Evolutionary conservation across 2,888 invertebrate genomes (phyloP).

Genomic region (Ectobius pallidus): DNA sequence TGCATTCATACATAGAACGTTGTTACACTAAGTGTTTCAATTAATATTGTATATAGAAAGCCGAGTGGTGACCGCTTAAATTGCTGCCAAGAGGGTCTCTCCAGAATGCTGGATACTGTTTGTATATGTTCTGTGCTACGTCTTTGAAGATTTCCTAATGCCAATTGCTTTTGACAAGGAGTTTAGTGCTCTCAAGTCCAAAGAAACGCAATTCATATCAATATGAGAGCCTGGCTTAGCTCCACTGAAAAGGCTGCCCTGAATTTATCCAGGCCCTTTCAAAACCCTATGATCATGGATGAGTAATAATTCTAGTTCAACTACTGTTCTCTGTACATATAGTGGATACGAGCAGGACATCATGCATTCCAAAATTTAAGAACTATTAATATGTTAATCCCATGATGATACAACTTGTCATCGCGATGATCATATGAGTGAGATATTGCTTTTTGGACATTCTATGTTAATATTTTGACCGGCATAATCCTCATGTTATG

Average conservation of each 20-base stretch:
- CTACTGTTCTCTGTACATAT: no score
- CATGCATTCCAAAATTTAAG: no score
- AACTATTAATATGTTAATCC: no score
- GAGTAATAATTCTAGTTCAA: no score
- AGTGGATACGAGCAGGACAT: no score
- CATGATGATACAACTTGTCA: no score
- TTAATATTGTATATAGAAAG: conserved; percentile 5
- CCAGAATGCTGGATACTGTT: conserved; percentile 6
- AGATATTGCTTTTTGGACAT: no score
- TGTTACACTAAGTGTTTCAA: neutral
- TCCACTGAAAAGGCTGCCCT: neutral
- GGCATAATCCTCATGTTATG: no score
- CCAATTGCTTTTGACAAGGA: conserved; percentile 16
- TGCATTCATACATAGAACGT: neutral
- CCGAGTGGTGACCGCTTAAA: neutral
- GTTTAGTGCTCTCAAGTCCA: neutral
- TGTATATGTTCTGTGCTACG: neutral
- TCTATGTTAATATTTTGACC: no score
- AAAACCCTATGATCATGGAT: no score
- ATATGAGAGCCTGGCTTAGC: neutral
- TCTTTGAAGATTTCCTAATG: conserved; percentile 16
- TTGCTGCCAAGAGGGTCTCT: neutral
- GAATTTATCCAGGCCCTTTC: no score
- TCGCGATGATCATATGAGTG: no score
- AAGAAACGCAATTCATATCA: conserved; percentile 5